phyloP scores from a whole-genome alignment of 92 coral and sea anemone species.

The Parazoanthus atlanticus region DNA sequence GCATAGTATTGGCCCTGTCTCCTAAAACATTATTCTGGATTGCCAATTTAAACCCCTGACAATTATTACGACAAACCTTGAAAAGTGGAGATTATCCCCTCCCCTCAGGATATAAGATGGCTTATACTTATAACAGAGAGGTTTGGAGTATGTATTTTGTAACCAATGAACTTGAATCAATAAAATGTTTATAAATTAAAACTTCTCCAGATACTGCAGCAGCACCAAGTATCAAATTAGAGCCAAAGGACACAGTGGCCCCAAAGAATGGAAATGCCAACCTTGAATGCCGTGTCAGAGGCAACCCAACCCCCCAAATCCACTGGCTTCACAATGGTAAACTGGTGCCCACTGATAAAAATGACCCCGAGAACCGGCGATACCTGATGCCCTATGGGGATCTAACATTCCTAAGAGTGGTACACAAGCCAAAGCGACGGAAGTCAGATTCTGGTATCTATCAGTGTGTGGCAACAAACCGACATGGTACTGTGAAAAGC shows the following conservation, averaged over 20 bases:
- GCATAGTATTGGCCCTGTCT: too few relatives aligned
- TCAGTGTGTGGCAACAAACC: conserved; percentile 85
- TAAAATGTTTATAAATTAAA: too few relatives aligned
- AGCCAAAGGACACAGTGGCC: conserved; percentile 69
- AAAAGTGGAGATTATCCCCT: too few relatives aligned
- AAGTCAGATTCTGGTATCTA: conserved; percentile 81
- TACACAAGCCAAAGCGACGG: conserved; percentile 50
- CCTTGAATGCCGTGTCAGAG: conserved; percentile 73
- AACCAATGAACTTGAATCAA: background rate
- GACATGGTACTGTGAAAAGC: conserved; percentile 68
- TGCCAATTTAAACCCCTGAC: too few relatives aligned
- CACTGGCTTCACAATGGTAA: conserved; percentile 83
- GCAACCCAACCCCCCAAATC: conserved; percentile 64
- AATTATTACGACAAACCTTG: too few relatives aligned
- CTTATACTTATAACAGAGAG: too few relatives aligned
- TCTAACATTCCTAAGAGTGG: conserved; percentile 63
- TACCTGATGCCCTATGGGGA: conserved; percentile 62
- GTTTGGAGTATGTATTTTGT: too few relatives aligned
- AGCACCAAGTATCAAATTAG: conserved; percentile 58
- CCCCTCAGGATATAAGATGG: too few relatives aligned
- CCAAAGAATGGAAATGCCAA: conserved; percentile 69
- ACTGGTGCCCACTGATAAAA: conserved; percentile 54
- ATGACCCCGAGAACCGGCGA: conserved; percentile 62
- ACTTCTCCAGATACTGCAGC: background rate
- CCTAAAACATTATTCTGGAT: too few relatives aligned